Evolutionary conservation across 2,888 invertebrate genomes (phyloP), one percentile per base, ranked within the genome.

Genomic region (Deladenus siricidicola): DNA sequence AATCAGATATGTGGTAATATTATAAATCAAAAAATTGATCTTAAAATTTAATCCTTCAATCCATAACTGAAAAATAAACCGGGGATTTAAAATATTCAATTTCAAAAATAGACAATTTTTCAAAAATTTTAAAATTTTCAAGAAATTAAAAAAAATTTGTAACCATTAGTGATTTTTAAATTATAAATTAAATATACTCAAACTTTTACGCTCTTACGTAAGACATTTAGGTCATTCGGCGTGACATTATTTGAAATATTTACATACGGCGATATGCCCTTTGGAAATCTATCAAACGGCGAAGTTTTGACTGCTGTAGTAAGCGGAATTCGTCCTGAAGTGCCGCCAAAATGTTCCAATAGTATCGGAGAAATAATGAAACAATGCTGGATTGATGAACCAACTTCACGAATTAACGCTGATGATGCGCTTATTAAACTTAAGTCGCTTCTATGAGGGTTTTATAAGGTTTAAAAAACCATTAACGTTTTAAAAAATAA

Each of bases 1-100:
- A 94, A 81, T 91, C 91, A 72, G 96, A 98, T 80, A 90, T 96
- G 45, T 98, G 96, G 94, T 91, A n/a, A n/a, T n/a, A n/a, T n/a
- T n/a, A n/a, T n/a, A n/a, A 56, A 48, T 69, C 21, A 23, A n/a
- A 10, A 4, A n/a, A n/a, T n/a, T n/a, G n/a, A n/a, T n/a, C n/a
- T n/a, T n/a, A n/a, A n/a, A n/a, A n/a, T n/a, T n/a, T n/a, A n/a
- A n/a, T n/a, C n/a, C n/a, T n/a, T n/a, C n/a, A n/a, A n/a, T n/a
- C n/a, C n/a, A n/a, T n/a, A n/a, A n/a, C n/a, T n/a, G n/a, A n/a
- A n/a, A n/a, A n/a, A n/a, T n/a, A n/a, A n/a, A n/a, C n/a, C n/a
- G n/a, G n/a, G n/a, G n/a, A n/a, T n/a, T n/a, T n/a, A n/a, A n/a
- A n/a, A n/a, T n/a, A n/a, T n/a, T n/a, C n/a, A n/a, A n/a, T n/a